A percentile compares a stretch with the other conserved stretches of the same genome.
These are phyloP conservation scores for Brachyrhaphis roseni DNA, from an alignment of 2,797 vertebrate species.

Conservation along the genomic window DNA sequence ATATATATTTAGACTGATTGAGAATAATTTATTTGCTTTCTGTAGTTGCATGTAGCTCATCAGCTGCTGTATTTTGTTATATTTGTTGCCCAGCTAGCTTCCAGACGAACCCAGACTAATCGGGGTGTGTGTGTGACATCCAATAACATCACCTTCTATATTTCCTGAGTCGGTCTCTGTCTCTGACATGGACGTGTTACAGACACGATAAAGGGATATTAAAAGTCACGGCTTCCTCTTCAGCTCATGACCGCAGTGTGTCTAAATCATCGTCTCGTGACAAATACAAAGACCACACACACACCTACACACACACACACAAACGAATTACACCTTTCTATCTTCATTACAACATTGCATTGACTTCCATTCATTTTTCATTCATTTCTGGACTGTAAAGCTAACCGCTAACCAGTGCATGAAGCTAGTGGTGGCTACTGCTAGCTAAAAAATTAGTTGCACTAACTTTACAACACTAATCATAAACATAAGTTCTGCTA, in stretches of 20 bases:
- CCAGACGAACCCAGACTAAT: slow-evolving; percentile 10
- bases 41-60: neutral
- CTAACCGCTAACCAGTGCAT: neutral
- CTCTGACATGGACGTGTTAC: slow-evolving; percentile 60
- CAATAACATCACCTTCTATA: slow-evolving; percentile 62
- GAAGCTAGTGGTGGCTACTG: neutral
- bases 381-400: neutral
- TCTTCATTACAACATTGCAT: neutral
- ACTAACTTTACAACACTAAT: too few species aligned
- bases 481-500: too few species aligned
- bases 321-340: neutral
- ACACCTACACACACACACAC: neutral
- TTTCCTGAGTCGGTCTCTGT: slow-evolving; percentile 67
- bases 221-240: slow-evolving; percentile 59
- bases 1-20: neutral
- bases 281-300: slow-evolving; percentile 8
- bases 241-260: slow-evolving; percentile 39
- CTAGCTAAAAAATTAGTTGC: neutral
- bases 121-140: slow-evolving; percentile 38
- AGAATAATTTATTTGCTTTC: neutral
- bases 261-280: slow-evolving; percentile 33
- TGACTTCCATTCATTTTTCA: neutral
- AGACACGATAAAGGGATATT: slow-evolving; percentile 70
- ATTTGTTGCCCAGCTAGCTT: neutral
- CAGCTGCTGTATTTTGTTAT: neutral